Base-by-base conservation (phyloP, 1,140 invertebrate species). In the Anastrepha obliqua region DNA sequence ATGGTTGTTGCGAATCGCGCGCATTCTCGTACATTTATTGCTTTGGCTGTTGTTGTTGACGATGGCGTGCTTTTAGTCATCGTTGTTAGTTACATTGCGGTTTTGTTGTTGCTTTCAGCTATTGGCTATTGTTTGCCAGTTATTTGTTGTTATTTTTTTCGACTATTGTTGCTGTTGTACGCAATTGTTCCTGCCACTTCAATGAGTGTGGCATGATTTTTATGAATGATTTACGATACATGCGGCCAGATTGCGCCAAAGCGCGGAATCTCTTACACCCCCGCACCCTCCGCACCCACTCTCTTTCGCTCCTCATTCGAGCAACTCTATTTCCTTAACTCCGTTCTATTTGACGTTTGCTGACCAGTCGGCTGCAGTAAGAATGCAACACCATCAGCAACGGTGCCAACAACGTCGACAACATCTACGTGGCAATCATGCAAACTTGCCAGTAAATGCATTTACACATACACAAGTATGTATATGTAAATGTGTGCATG, bases 171-270 rank as follows among this genome's bases (percentile, higher is more conserved):
- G 64, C 44, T 87, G 29, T 87, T 70, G 62, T 78, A 62, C 60
- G 44, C 70, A 62, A 59, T 87, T 78, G 87, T 51, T 85, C 29
- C 58, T 67, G 86, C 60, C 51, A 87, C 64, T 64, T 29, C 81
- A 65, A 70, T 39, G 81, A 86, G 74, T 55, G 42, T 59, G 81
- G 64, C 87, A 88, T 88, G 62, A 70, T 86, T 86, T 87, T 88
- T 88, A 86, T 88, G 81, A 86, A 88, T 88, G 87, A 88, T 88
- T 86, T 88, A 88, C 87, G 87, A 88, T 88, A 81, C 87, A 81
- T 88, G 74, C 59, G 85, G 8, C 13, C 2, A 60, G 85, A 86
- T 86, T 62, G 85, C 85, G 74, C 6, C 20, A 11, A 58, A 51
- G 74, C 74, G 74, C 15, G 74, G 55, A 81, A 55, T 81, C 47